phyloP scores from a whole-genome alignment of 64 coral and sea anemone species.

The Acropora yongei region DNA sequence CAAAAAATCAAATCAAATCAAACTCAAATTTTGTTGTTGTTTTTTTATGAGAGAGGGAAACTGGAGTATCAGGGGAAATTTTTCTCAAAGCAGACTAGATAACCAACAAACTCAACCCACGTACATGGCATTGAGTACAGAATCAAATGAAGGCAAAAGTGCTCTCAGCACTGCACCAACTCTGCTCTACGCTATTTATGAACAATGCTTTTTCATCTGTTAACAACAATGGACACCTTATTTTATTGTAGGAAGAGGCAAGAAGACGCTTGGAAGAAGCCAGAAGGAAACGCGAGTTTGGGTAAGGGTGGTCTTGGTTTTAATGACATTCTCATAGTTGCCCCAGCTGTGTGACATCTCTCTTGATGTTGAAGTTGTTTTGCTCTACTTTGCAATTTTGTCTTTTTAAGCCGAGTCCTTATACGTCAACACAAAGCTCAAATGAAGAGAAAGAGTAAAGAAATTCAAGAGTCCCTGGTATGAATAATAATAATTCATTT shows the following conservation, averaged over 20 bases:
- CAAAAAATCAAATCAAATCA: no score
- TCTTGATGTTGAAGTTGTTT: no score
- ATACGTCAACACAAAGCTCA: constrained; percentile 99
- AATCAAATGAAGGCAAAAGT: no score
- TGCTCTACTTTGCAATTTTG: not conserved
- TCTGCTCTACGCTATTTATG: not conserved
- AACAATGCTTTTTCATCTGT: not conserved
- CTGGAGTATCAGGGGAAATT: no score
- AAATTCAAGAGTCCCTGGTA: constrained; percentile 97
- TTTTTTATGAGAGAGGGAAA: no score
- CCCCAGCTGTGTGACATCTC: not conserved
- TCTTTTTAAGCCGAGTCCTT: constrained; percentile 78
- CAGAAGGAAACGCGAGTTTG: constrained; percentile 87
- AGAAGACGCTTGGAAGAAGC: constrained; percentile 86
- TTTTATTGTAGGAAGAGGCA: constrained; percentile 78
- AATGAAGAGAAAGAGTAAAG: constrained; percentile 96
- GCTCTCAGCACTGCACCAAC: no score
- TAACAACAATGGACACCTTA: not conserved
- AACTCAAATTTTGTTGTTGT: no score
- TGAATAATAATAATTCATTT: not conserved
- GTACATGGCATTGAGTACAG: no score
- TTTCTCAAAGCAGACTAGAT: no score
- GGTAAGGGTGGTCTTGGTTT: constrained; percentile 43
- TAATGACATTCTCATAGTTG: not conserved
- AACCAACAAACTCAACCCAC: no score